Base-by-base conservation (phyloP, 1,140 invertebrate genomes). In the Venustaconcha ellipsiformis region DNA sequence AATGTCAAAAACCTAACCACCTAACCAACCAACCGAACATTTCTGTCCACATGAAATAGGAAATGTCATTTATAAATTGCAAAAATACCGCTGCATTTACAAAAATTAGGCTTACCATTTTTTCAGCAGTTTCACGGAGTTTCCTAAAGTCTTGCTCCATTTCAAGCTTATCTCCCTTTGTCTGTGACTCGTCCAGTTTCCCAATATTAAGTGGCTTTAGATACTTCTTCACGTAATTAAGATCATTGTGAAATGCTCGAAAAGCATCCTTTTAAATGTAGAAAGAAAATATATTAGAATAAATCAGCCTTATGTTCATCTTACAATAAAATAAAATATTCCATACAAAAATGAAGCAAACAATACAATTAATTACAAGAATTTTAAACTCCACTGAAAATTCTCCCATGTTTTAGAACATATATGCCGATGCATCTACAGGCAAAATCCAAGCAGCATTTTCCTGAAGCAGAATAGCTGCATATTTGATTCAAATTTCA, bases 231-330 rank as follows among this genome's bases (percentile, higher is more conserved):
- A 88, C 84, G 20, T 76, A 57, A 17, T 70, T 63, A 23, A 86
- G 60, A 69, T 89, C 80, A 80, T 85, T 89, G 74, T 89, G 88
- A 66, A 89, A 89, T 14, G 88, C 88, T 68, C 72, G 76, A 68
- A 89, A 89, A 2, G 88, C 87, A 79, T 89, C 86, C 88, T 89
- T 80, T 15, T 82, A 79, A 59, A 72, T 37, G 71, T 26, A 71
- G 57, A 58, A 15, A 30, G 23, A 4, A 48, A 26, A 26, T 20
- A 64, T 23, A 23, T 23, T 6, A 15, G 13, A 26, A 14, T 20
- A 64, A 23, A 23, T 23, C 8, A 62, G 14, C 59, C 37, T 37
- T 48, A 8, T 48, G 11, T 48, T 48, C 37, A 48, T 8, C 37
- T 48, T 48, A 48, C 11, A 48, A 48, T 48, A 6, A 48, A 48